Base-by-base conservation (phyloP, 2,113 vertebrate species). In the Scalopus aquaticus region DNA sequence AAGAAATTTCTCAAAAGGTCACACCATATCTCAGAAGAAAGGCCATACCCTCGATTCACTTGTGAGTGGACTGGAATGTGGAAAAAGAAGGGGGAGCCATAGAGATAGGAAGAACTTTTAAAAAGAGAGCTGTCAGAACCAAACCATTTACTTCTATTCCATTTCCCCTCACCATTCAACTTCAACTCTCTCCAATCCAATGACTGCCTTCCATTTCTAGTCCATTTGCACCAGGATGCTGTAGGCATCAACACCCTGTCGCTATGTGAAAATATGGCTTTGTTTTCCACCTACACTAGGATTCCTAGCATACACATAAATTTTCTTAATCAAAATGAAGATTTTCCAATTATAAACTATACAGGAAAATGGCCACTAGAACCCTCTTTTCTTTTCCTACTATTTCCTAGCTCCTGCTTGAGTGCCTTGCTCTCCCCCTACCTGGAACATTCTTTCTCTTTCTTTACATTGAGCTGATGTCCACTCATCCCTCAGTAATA, bases 1-100 rank as follows among this genome's bases (percentile, higher is more conserved):
- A 78, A 81, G 90, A 80, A 81, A 26, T 19, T 64, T 93, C 65
- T 92, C 20, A 30, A 85, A 94, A 92, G 13, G 1, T 70, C 35
- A 22, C 2, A 67, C 32, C 4, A n/a, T 10, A 17, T 46, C 20
- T 56, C 54, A 56, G 22, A 54, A 22, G 20, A 2, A 24, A 56
- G 8, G 46, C 74, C 32, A 84, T 42, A 32, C 0, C 2, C 13
- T 54, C 30, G 22, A 35, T 39, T 93, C 51, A n/a, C 17, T 37
- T 81, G 64, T 78, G n/a, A 54, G 10, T 28, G 13, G 22, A 5
- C 9, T 54, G 26, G 16, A n/a, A 0, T 56, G 8, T 82, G 7
- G 35, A 85, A 78, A 62, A 42, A 54, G 72, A 70, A 42, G 4
- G 0, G 4, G 11, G 30, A 9, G 16, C 9, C 51, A 6, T 37